Percentiles rank a stretch among this genome's conserved stretches.
Conservation (phyloP, 2,888 invertebrate genomes). For the Mesopsocus fuscifrons region DNA sequence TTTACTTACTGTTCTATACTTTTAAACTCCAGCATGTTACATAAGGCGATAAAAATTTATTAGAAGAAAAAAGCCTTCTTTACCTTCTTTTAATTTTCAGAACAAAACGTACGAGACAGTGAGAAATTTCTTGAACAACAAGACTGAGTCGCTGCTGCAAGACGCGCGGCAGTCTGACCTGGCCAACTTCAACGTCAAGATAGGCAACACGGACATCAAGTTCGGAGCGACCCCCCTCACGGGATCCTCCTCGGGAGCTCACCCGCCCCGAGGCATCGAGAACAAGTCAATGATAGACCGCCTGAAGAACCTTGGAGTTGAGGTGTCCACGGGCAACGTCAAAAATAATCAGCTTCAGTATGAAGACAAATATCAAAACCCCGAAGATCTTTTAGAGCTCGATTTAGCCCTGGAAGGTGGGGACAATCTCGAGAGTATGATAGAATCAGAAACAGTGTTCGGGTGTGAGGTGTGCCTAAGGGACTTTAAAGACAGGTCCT, state of each 20-base stretch:
- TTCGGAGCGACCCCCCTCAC: background rate
- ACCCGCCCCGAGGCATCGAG: background rate
- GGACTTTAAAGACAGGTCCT: slow-evolving; percentile 29
- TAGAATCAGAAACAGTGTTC: slow-evolving; percentile 28
- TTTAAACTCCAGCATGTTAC: slow-evolving; percentile 4
- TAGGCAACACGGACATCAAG: slow-evolving; percentile 9
- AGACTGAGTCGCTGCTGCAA: slow-evolving; percentile 6
- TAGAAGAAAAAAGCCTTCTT: too few species aligned
- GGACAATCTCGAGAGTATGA: slow-evolving; percentile 20
- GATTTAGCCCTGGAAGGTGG: slow-evolving; percentile 7
- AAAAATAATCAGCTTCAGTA: background rate
- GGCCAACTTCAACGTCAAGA: slow-evolving; percentile 7
- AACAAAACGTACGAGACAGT: slow-evolving; percentile 8
- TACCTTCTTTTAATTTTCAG: too few species aligned
- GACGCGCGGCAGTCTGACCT: slow-evolving; percentile 6
- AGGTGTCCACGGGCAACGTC: slow-evolving; percentile 6
- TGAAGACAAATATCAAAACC: background rate
- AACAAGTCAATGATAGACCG: slow-evolving; percentile 7
- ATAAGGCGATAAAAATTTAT: too few species aligned
- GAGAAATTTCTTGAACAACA: slow-evolving; percentile 8
- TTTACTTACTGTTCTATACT: background rate
- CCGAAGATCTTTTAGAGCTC: slow-evolving; percentile 5
- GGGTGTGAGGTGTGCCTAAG: slow-evolving; percentile 29
- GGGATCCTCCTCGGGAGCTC: background rate
- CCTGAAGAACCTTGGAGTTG: slow-evolving; percentile 6